Conservation (phyloP, 2,797 vertebrate genomes). For the Phyllotis vaccarum region DNA sequence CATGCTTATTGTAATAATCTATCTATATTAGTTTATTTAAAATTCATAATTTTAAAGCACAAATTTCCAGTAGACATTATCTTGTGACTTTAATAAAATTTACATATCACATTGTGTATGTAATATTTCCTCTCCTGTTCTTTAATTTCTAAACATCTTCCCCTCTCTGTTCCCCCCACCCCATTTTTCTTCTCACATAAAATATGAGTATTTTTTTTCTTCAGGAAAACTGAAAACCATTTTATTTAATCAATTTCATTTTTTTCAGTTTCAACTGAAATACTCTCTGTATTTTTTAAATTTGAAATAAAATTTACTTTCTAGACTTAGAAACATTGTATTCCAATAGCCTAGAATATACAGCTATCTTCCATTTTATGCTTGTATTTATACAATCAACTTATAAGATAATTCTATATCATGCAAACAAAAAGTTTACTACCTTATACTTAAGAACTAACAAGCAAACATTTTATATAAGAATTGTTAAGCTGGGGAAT, state of each 20-base stretch:
- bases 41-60: background rate
- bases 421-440: no score
- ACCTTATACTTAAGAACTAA: background rate
- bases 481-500: background rate
- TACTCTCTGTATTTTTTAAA: background rate
- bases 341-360: background rate
- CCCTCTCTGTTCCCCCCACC: no score
- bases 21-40: slow-evolving; percentile 8
- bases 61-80: background rate
- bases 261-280: background rate
- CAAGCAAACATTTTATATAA: background rate
- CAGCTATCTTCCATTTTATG: background rate
- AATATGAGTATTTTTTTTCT: background rate
- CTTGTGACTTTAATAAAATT: background rate
- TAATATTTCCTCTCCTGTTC: background rate
- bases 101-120: background rate
- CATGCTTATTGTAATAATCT: background rate
- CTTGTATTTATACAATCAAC: background rate
- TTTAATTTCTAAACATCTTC: background rate
- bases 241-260: background rate
- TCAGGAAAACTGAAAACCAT: slow-evolving; percentile 2
- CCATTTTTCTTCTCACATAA: background rate
- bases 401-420: no score
- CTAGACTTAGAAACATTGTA: background rate
- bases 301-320: background rate